These are phyloP conservation scores for Allacma fusca DNA, from an alignment of 2,888 invertebrate species.

Conservation along the genomic window DNA sequence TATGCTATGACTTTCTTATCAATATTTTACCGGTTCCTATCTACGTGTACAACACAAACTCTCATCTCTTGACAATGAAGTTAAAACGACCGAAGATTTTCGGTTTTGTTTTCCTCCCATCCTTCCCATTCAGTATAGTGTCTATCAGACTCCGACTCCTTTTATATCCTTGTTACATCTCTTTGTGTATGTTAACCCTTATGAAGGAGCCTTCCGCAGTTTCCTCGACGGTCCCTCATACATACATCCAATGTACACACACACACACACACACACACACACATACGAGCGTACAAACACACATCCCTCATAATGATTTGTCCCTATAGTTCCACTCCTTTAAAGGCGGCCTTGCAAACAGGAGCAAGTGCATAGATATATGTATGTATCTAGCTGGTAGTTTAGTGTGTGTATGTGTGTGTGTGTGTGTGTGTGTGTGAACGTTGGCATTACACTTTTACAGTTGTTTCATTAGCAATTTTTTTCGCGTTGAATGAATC, in stretches of 20 bases:
- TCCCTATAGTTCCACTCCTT: too few relatives aligned
- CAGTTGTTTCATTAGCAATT: constrained; percentile 20
- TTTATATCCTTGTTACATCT: background rate
- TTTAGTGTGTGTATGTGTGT: too few relatives aligned
- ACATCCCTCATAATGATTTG: too few relatives aligned
- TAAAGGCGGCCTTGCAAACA: too few relatives aligned
- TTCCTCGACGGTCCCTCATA: too few relatives aligned
- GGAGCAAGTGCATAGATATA: too few relatives aligned
- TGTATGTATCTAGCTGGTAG: too few relatives aligned
- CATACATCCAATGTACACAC: too few relatives aligned
- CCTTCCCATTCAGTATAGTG: background rate
- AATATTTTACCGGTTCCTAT: constrained; percentile 10
- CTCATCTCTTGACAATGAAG: constrained; percentile 12
- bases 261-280: too few relatives aligned
- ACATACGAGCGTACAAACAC: too few relatives aligned
- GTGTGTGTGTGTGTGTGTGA: too few relatives aligned
- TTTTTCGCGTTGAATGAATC: constrained; percentile 35
- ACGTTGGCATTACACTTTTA: background rate
- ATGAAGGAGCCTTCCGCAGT: too few relatives aligned
- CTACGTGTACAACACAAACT: background rate
- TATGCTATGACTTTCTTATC: background rate
- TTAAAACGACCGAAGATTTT: background rate
- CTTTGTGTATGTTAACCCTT: background rate
- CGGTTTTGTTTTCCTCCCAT: constrained; percentile 13
- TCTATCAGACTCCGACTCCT: background rate